These are phyloP conservation scores for Nyctibius bracteatus DNA, from an alignment of 2,113 vertebrate species.

Conservation along the genomic window DNA sequence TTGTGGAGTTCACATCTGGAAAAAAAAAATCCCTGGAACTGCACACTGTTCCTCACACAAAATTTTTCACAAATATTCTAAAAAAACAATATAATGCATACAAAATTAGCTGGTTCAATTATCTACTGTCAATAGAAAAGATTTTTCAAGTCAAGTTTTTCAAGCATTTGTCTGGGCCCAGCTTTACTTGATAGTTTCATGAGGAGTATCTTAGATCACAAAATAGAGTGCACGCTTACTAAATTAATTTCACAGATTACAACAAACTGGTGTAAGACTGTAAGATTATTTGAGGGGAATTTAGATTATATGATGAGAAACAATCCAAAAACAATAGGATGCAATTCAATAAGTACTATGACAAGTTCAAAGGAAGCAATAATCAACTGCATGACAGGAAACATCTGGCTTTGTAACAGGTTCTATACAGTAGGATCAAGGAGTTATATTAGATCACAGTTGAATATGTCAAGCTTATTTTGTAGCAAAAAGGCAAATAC, in stretches of 20 bases:
- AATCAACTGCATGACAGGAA: background rate
- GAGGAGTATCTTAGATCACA: background rate
- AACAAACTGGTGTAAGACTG: background rate
- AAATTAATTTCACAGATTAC: background rate
- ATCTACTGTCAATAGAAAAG: background rate
- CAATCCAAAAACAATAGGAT: background rate
- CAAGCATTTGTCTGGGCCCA: background rate
- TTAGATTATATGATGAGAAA: background rate
- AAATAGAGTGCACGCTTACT: background rate
- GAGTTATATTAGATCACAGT: background rate
- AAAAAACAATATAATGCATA: background rate
- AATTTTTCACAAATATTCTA: background rate
- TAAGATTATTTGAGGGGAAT: background rate
- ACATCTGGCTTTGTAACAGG: background rate
- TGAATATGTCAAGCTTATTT: background rate
- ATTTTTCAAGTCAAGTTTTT: background rate
- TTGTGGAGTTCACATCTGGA: background rate
- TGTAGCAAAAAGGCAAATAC: background rate
- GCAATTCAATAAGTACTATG: background rate
- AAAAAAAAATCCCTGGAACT: background rate
- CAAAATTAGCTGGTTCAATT: background rate
- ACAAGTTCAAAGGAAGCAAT: constrained; percentile 18
- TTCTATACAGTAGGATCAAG: background rate
- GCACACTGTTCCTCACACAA: background rate
- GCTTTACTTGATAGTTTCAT: background rate